These are phyloP conservation scores for Erpetoichthys calabaricus DNA, from an alignment of 2,797 vertebrate genomes.

Conservation along the genomic window DNA sequence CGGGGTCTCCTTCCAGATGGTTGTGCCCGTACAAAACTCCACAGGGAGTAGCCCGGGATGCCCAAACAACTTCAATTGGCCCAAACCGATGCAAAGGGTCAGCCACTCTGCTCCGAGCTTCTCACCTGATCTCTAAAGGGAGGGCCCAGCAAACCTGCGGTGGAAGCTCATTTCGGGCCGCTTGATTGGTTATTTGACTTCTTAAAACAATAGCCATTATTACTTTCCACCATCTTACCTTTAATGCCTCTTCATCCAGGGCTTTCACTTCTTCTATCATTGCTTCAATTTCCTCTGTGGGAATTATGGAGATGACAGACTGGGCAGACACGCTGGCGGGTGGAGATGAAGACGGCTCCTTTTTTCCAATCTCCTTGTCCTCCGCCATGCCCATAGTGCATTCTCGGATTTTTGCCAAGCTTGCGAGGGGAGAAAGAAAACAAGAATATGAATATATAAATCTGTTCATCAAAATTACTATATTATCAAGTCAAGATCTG, in stretches of 20 bases:
- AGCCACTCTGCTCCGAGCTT: too few species aligned
- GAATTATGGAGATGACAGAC: slow-evolving; percentile 73
- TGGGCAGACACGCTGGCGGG: slow-evolving; percentile 39
- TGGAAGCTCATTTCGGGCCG: too few species aligned
- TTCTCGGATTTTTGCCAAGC: slow-evolving; percentile 70
- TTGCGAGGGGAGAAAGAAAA: slow-evolving; percentile 28
- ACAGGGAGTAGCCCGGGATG: too few species aligned
- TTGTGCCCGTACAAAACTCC: too few species aligned
- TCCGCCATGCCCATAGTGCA: slow-evolving; percentile 49
- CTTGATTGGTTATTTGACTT: too few species aligned
- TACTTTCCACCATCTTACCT: slow-evolving; percentile 38
- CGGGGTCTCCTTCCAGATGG: too few species aligned
- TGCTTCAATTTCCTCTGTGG: slow-evolving; percentile 52
- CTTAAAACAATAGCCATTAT: too few species aligned
- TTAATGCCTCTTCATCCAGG: slow-evolving; percentile 67
- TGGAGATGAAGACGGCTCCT: slow-evolving; percentile 23
- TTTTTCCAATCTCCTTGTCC: slow-evolving; percentile 23
- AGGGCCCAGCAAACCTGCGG: too few species aligned
- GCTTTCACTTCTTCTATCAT: slow-evolving; percentile 74
- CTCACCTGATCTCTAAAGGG: too few species aligned
- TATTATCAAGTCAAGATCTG: too few species aligned
- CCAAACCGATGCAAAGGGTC: too few species aligned
- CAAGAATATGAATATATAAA: background rate
- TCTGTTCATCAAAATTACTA: background rate
- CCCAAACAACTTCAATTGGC: too few species aligned